phyloP scores from a whole-genome alignment of 2,113 vertebrate genomes.

The Hemiprocne comata region DNA sequence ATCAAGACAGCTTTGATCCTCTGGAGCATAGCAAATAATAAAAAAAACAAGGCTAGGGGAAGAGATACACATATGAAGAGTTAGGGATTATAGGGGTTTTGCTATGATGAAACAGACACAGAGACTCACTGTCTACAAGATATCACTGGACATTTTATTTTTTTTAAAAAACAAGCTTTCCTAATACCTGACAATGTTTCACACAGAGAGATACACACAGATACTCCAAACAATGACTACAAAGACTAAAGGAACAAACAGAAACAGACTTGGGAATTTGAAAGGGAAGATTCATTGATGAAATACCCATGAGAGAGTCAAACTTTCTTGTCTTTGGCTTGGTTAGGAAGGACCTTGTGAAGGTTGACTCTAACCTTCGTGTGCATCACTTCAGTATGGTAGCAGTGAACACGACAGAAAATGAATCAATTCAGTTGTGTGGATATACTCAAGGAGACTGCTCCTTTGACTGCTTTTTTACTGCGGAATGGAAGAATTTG shows the following conservation, averaged over 20 bases:
- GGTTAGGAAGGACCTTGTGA: neutral
- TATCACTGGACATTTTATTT: neutral
- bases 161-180: neutral
- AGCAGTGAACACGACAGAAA: neutral
- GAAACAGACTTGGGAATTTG: neutral
- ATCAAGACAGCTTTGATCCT: slow-evolving; percentile 24
- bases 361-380: neutral
- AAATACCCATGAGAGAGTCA: neutral
- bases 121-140: neutral
- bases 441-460: neutral
- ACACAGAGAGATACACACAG: neutral
- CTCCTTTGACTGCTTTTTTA: neutral
- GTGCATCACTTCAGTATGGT: neutral
- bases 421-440: neutral
- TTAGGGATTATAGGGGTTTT: neutral
- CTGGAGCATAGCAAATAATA: neutral
- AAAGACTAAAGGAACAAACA: neutral
- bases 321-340: neutral
- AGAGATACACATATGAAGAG: neutral
- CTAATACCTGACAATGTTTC: neutral
- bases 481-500: neutral
- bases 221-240: neutral
- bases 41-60: neutral
- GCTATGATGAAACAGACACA: neutral
- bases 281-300: neutral